Evolutionary conservation across 2,888 invertebrate species (phyloP).

Genomic region (Hedya salicella): DNA sequence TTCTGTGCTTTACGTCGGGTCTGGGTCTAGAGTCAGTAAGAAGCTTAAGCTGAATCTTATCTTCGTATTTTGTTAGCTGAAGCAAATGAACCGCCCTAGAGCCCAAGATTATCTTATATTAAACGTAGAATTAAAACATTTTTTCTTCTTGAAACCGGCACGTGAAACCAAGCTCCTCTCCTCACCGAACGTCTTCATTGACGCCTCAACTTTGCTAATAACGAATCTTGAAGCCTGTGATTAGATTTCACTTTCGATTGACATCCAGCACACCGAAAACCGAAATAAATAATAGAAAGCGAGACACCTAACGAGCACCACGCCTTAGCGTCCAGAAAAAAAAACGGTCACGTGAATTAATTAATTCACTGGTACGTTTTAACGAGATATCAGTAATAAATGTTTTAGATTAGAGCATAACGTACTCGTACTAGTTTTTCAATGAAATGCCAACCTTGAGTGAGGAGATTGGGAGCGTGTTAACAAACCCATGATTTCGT

Average conservation of each 20-base stretch:
- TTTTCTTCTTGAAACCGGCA: too few species aligned
- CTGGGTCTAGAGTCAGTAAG: too few species aligned
- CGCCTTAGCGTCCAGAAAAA: conserved; percentile 25
- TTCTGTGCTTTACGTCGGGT: not conserved
- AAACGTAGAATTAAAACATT: too few species aligned
- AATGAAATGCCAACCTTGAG: conserved; percentile 18
- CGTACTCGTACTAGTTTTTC: not conserved
- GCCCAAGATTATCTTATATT: too few species aligned
- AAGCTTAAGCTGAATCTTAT: too few species aligned
- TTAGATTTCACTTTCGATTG: conserved; percentile 38
- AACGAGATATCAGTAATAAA: conserved; percentile 12
- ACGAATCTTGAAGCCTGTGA: conserved; percentile 30
- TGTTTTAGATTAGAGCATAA: conserved; percentile 17
- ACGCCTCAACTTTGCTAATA: conserved; percentile 20
- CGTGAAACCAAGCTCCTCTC: too few species aligned
- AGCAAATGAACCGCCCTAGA: not conserved
- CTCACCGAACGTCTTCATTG: not conserved
- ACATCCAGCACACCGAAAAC: conserved; percentile 33
- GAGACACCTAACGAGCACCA: conserved; percentile 39
- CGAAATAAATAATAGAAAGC: conserved; percentile 42
- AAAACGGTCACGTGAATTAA: conserved; percentile 36
- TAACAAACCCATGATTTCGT: conserved; percentile 12
- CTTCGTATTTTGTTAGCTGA: not conserved
- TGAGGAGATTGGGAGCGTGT: conserved; percentile 19
- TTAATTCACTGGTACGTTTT: conserved; percentile 26